phyloP scores from a whole-genome alignment of 2,888 invertebrate species.

The Neria commutata region DNA sequence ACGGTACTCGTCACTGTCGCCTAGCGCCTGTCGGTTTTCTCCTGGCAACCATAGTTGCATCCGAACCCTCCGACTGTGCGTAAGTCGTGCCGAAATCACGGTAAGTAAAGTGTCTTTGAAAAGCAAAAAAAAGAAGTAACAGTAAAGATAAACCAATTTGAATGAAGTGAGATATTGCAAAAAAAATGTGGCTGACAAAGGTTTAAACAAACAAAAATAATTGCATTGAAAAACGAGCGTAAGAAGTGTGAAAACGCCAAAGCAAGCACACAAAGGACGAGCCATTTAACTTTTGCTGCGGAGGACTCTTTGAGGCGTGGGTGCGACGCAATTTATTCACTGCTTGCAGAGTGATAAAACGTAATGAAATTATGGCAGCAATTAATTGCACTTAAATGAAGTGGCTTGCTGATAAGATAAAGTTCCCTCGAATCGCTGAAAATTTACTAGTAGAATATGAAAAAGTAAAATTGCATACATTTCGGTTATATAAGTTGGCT shows the following conservation, averaged over 20 bases:
- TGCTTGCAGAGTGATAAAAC: not conserved
- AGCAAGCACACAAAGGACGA: slow-evolving; percentile 26
- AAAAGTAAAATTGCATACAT: not conserved
- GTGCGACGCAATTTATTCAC: slow-evolving; percentile 38
- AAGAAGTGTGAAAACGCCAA: slow-evolving; percentile 11
- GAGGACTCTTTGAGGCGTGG: slow-evolving; percentile 26
- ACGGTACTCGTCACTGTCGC: slow-evolving; percentile 37
- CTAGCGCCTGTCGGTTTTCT: slow-evolving; percentile 49
- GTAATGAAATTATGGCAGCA: slow-evolving; percentile 4
- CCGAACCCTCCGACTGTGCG: slow-evolving; percentile 53
- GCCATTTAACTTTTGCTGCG: slow-evolving; percentile 33
- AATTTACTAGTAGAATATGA: no score
- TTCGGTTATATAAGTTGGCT: slow-evolving; percentile 49
- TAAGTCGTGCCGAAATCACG: slow-evolving; percentile 46
- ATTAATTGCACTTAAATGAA: not conserved
- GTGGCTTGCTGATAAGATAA: not conserved
- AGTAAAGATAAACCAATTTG: slow-evolving; percentile 12
- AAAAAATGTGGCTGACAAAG: slow-evolving; percentile 8
- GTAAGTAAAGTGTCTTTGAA: slow-evolving; percentile 35
- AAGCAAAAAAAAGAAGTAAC: slow-evolving; percentile 3
- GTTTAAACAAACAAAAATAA: slow-evolving; percentile 25
- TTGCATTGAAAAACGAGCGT: slow-evolving; percentile 1
- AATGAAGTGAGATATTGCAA: slow-evolving; percentile 27
- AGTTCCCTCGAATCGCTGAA: not conserved
- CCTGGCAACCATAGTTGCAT: slow-evolving; percentile 51